Evolutionary conservation across 1,140 invertebrate species (phyloP).

Genomic region (Procambarus virginalis): DNA sequence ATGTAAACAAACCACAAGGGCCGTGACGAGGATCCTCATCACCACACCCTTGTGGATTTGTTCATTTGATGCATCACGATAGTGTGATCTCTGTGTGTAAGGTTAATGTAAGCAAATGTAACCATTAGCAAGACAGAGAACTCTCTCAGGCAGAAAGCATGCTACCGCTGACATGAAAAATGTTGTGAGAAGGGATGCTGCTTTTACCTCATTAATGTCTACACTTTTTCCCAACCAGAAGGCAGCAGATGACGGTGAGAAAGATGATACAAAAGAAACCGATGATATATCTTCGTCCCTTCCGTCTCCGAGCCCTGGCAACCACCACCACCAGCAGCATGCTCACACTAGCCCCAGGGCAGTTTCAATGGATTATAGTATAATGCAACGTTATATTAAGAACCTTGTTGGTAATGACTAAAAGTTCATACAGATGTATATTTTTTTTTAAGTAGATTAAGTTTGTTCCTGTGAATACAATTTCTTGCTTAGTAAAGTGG

Average conservation of each 20-base stretch:
- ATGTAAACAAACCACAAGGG: too few relatives aligned
- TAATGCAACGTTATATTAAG: slow-evolving; percentile 64
- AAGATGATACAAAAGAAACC: background rate
- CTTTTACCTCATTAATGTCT: background rate
- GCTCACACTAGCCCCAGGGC: slow-evolving; percentile 24
- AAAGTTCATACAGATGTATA: background rate
- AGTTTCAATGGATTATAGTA: slow-evolving; percentile 58
- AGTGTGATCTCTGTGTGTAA: too few relatives aligned
- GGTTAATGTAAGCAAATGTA: too few relatives aligned
- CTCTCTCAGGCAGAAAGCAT: too few relatives aligned
- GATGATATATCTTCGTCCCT: slow-evolving; percentile 14
- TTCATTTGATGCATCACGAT: too few relatives aligned
- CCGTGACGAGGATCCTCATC: too few relatives aligned
- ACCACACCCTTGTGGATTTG: too few relatives aligned
- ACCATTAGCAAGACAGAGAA: too few relatives aligned
- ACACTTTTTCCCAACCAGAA: slow-evolving; percentile 7
- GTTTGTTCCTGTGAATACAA: background rate
- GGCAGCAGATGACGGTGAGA: background rate
- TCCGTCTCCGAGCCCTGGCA: background rate
- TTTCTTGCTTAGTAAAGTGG: background rate
- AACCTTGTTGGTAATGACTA: slow-evolving; percentile 50
- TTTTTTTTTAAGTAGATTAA: background rate
- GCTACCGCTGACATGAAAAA: too few relatives aligned
- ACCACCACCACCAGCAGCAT: background rate
- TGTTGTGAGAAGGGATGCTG: too few relatives aligned